phyloP scores from a whole-genome alignment of 2,113 vertebrate genomes.

The Atractosteus spatula region DNA sequence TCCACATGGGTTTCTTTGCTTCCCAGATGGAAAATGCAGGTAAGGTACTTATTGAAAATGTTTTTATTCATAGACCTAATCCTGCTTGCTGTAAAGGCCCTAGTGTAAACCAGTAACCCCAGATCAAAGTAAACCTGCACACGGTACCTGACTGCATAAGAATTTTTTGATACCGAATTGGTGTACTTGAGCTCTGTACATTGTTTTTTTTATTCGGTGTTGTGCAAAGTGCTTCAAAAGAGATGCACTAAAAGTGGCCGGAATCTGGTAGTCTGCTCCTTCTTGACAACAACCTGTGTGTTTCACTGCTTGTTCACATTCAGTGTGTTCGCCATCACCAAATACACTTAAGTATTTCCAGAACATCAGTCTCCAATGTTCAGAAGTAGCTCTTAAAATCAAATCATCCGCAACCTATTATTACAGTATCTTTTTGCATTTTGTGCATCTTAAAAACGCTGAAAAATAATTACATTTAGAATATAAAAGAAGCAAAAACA shows the following conservation, averaged over 20 bases:
- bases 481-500: conserved; percentile 1
- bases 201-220: conserved; percentile 7
- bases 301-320: conserved; percentile 17
- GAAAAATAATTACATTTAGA: conserved; percentile 46
- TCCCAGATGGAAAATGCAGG: no score
- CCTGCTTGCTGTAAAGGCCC: no score
- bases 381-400: neutral
- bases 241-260: neutral
- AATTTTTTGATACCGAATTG: no score
- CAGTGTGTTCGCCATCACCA: neutral
- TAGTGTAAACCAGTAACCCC: no score
- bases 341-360: conserved; percentile 20
- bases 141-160: no score
- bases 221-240: neutral
- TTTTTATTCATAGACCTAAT: no score
- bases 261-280: neutral
- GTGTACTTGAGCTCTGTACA: conserved; percentile 23
- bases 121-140: no score
- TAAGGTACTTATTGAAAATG: no score
- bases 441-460: neutral
- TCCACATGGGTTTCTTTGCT: no score
- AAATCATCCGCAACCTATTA: conserved; percentile 2
- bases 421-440: no score
- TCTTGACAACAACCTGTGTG: neutral
- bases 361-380: conserved; percentile 26